Conservation (phyloP, 2,797 vertebrate genomes). For the Tympanoctomys barrerae region DNA sequence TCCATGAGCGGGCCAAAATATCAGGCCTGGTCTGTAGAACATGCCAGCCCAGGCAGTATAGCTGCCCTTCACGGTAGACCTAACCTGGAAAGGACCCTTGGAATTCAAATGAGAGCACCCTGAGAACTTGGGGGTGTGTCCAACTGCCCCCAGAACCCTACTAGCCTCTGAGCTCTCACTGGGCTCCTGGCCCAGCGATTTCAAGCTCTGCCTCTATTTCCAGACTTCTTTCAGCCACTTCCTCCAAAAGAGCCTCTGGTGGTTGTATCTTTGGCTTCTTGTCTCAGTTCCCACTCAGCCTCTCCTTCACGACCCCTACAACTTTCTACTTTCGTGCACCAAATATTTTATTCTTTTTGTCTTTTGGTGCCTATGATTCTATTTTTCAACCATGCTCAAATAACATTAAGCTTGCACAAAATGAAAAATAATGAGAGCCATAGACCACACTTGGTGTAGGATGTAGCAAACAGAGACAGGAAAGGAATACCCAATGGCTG, state of each 20-base stretch:
- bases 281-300: neutral
- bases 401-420: neutral
- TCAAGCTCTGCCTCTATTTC: neutral
- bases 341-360: neutral
- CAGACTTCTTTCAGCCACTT: neutral
- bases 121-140: neutral
- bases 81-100: neutral
- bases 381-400: neutral
- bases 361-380: neutral
- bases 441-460: neutral
- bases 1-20: too few relatives aligned
- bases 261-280: neutral
- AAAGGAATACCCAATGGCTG: neutral
- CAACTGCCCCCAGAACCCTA: accelerated
- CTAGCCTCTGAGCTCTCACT: neutral
- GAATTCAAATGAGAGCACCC: neutral
- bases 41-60: too few relatives aligned
- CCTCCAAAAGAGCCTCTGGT: neutral
- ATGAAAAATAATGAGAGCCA: neutral
- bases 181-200: neutral
- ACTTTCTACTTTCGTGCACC: neutral
- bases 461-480: accelerated
- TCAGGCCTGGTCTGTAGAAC: too few relatives aligned
- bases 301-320: neutral
- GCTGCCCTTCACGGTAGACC: constrained; percentile 43